Evolutionary conservation across 2,113 vertebrate species (phyloP), one percentile per base, ranked within the genome.

Genomic region (Malurus alboscapulatus): DNA sequence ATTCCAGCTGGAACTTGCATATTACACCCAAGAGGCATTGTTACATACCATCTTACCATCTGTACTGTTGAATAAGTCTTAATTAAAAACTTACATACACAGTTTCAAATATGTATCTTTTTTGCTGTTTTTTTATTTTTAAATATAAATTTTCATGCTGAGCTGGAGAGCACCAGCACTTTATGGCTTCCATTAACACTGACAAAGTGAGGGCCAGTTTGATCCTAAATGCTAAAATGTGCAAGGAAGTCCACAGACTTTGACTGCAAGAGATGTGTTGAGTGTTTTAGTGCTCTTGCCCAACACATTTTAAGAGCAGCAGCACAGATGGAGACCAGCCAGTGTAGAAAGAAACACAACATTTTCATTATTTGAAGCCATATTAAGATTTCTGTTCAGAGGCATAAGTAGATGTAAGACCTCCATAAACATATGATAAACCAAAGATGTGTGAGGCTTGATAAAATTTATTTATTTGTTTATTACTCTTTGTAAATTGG

Each of bases 21-120:
- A 82, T 97, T 95, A 51, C 69, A 81, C 96, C 96, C 96, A 84
- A 81, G 97, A 95, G 97, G 82, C 72, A 89, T 75, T 84, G 82
- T 12, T 87, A 40, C 84, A 73, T 94, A 90, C 94, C 90, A 48
- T 97, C 94, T 86, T 96, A 84, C 92, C 92, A 88, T 97, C 92
- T 98, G 96, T 97, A 86, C 95, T 92, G 58, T 81, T 32, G 55
- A 93, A 36, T 76, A 88, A 79, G 36, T 88, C 68, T 88, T 94
- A 94, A 93, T 91, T 91, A 96, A 95, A 96, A 96, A 93, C 66
- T 90, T 96, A 77, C 67, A 87, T 94, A 53, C 61, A 42, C 51
- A 74, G 66, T 91, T 95, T 91, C 83, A 95, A 87, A 95, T 89
- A 38, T 44, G 78, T 75, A 34, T 36, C 44, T 45, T 63, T 94